These are phyloP conservation scores for Hydrocynus forskahlii DNA, from an alignment of 2,797 vertebrate genomes.

Conservation along the genomic window DNA sequence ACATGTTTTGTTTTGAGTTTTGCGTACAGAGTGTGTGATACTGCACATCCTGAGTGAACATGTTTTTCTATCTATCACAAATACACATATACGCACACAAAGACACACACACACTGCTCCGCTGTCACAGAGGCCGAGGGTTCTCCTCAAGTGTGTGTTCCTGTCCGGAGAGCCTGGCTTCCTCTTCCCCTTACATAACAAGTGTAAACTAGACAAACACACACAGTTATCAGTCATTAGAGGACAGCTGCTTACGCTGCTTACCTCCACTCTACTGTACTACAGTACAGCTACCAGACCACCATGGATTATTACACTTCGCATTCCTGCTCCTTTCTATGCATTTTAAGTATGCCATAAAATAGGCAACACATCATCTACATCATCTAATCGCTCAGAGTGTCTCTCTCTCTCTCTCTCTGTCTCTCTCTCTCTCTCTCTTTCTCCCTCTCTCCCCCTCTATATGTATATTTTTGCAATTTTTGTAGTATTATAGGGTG, in stretches of 20 bases:
- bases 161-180: constrained; percentile 77
- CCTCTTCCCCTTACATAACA: constrained; percentile 81
- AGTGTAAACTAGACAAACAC: constrained; percentile 57
- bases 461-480: too few species aligned
- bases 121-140: constrained; percentile 55
- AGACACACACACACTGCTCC: constrained; percentile 28
- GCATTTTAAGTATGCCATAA: background rate
- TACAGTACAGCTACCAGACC: constrained; percentile 25
- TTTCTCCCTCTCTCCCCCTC: too few species aligned
- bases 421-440: too few species aligned
- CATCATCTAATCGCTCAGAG: too few species aligned
- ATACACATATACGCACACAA: constrained; percentile 23
- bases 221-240: constrained; percentile 46
- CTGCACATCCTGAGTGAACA: constrained; percentile 67
- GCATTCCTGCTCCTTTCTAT: background rate
- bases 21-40: constrained; percentile 64
- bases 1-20: constrained; percentile 66
- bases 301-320: background rate
- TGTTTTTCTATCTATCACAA: constrained; percentile 61
- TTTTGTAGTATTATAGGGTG: too few species aligned
- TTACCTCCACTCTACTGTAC: constrained; percentile 29
- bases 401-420: too few species aligned
- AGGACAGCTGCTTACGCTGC: constrained; percentile 24
- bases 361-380: background rate
- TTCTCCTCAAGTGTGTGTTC: constrained; percentile 75